Evolutionary conservation across 2,888 invertebrate species (phyloP).

Genomic region (Melangyna quadrimaculata): DNA sequence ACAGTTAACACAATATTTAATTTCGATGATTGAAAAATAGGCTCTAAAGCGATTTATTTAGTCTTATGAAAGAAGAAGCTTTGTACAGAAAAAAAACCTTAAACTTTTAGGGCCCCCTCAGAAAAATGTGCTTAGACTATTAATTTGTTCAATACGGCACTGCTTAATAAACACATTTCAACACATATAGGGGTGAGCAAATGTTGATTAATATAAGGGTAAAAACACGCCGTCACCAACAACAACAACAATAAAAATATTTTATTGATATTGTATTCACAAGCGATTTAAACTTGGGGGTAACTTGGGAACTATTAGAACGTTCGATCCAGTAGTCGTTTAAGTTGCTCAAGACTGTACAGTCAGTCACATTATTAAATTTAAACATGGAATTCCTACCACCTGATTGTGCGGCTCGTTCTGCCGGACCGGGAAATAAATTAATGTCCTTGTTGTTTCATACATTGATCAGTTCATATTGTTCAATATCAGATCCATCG

Average conservation of each 20-base stretch:
- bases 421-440: constrained; percentile 80
- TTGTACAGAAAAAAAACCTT: too few relatives aligned
- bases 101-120: too few relatives aligned
- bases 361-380: constrained; percentile 75
- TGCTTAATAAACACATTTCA: background rate
- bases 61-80: too few relatives aligned
- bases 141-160: background rate
- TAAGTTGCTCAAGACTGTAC: background rate
- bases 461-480: constrained; percentile 84
- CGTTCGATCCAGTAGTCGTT: background rate
- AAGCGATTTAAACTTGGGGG: background rate
- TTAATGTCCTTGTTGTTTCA: constrained; percentile 84
- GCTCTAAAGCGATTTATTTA: too few relatives aligned
- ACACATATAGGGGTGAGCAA: background rate
- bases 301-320: background rate
- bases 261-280: background rate
- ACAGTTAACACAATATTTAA: too few relatives aligned
- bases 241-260: background rate
- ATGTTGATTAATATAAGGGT: constrained; percentile 1
- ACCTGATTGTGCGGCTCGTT: constrained; percentile 78
- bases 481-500: constrained; percentile 82
- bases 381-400: constrained; percentile 77
- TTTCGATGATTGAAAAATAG: too few relatives aligned
- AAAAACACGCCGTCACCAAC: background rate
- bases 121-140: background rate